Conservation (phyloP, 2,113 vertebrate species). For the Nothobranchius kuhntae region DNA sequence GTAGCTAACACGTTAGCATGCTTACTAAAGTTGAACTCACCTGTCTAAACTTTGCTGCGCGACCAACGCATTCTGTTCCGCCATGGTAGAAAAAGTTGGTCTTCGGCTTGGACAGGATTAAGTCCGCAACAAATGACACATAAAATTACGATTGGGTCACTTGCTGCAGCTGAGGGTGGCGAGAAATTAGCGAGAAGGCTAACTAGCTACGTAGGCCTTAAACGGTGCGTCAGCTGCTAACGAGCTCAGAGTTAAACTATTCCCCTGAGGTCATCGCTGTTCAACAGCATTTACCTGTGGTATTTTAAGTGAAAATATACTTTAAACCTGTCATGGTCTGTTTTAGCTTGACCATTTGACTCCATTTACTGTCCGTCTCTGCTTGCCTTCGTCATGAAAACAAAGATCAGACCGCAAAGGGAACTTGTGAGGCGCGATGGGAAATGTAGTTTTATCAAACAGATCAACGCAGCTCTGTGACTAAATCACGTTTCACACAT, state of each 20-base stretch:
- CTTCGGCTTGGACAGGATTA: neutral
- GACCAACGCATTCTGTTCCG: conserved; percentile 69
- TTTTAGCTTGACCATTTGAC: conserved; percentile 60
- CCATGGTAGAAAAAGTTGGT: conserved; percentile 53
- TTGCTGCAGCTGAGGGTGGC: conserved; percentile 15
- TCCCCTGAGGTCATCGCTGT: neutral
- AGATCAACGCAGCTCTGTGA: too few relatives aligned
- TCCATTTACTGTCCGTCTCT: conserved; percentile 70
- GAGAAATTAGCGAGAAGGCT: conserved; percentile 46
- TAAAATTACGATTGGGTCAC: conserved; percentile 16
- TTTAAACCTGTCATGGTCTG: conserved; percentile 27
- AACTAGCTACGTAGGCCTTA: conserved; percentile 55
- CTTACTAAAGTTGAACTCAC: conserved; percentile 72
- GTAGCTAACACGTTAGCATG: conserved; percentile 30
- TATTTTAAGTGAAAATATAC: neutral
- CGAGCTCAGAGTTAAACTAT: neutral
- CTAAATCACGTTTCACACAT: too few relatives aligned
- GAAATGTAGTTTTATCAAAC: conserved; percentile 72
- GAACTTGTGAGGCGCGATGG: conserved; percentile 25
- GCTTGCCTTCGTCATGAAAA: conserved; percentile 72
- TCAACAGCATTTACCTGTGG: neutral
- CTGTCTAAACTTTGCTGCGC: conserved; percentile 82
- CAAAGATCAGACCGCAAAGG: conserved; percentile 29
- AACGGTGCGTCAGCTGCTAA: conserved; percentile 27
- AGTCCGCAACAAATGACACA: conserved; percentile 17